Evolutionary conservation across 2,888 invertebrate species (phyloP), one percentile per base, ranked within the genome.

Genomic region (Euplexia lucipara): DNA sequence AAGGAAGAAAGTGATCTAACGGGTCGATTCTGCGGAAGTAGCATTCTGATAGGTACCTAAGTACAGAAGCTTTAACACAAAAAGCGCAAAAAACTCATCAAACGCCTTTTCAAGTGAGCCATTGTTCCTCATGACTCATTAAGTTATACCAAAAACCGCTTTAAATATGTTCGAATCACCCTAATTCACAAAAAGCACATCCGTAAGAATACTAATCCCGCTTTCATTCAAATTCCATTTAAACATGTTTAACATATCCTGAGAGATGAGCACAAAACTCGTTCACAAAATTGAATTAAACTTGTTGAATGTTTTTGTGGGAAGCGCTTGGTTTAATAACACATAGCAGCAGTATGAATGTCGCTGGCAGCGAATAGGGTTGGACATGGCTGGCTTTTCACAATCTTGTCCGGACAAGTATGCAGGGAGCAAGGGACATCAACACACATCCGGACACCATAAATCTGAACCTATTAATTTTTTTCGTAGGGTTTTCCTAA

Each of bases 301-400:
- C 61, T 74, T 67, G 66, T 74, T 74, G 70, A 74, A 76, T 73
- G 64, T 76, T 71, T 75, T 63, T 57, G 60, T 61, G 37, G 47
- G 35, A 44, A 65, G 41, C 44, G 22, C 39, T 64, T 57, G 56
- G 51, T 76, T 72, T 73, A 73, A 68, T 74, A 78, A 67, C 73
- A 73, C 69, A 62, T 64, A 60, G 58, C 54, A 30, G 34, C 39
- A 47, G 51, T 54, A 68, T 66, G 70, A 65, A 78, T 72, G 67
- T 61, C 75, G 51, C 58, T 62, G 47, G 76, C 74, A 57, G 48
- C 51, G 77, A 74, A 79, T 68, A 67, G 69, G 63, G 76, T 58
- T 63, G n/a, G n/a, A n/a, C n/a, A n/a, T n/a, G n/a, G n/a, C n/a
- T n/a, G n/a, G n/a, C n/a, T n/a, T n/a, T n/a, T n/a, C n/a, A n/a